Evolutionary conservation across 30 jellyfish, hydroid and myxozoan species (phyloP).

Genomic region (Aurelia aurita complex sp. Pacific): DNA sequence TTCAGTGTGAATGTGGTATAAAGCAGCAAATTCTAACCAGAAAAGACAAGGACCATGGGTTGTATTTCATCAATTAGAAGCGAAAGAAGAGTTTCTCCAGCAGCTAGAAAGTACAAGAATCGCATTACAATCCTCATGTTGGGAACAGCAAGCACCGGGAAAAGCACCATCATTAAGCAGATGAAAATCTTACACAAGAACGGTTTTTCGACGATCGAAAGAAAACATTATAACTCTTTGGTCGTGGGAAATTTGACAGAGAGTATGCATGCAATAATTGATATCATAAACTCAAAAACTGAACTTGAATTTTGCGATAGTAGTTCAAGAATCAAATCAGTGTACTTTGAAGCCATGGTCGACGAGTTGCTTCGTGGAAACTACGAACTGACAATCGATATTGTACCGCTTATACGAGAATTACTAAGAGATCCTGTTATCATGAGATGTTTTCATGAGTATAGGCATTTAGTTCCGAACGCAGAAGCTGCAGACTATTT

Average conservation of each 20-base stretch:
- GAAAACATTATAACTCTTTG: slow-evolving; percentile 10
- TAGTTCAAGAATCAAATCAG: neutral
- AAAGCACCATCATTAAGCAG: slow-evolving; percentile 25
- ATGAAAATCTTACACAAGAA: slow-evolving; percentile 30
- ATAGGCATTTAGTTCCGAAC: slow-evolving; percentile 1
- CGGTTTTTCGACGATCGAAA: slow-evolving; percentile 16
- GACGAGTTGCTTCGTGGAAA: neutral
- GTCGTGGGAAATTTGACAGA: slow-evolving; percentile 3
- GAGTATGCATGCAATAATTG: slow-evolving; percentile 26
- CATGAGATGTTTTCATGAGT: neutral
- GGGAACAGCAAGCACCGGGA: slow-evolving; percentile 30
- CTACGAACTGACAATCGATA: neutral
- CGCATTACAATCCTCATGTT: neutral
- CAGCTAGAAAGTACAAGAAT: neutral
- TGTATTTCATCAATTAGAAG: too few species aligned
- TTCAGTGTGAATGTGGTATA: too few species aligned
- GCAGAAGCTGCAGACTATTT: slow-evolving; percentile 11
- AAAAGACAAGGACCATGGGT: too few species aligned
- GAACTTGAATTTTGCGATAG: neutral
- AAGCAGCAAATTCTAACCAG: too few species aligned
- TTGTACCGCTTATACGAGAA: neutral
- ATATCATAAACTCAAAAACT: neutral
- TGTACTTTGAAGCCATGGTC: neutral
- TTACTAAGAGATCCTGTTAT: slow-evolving; percentile 11
- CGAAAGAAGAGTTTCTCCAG: neutral